A percentile compares a stretch with the other conserved stretches of the same genome.
Conservation (phyloP, 2,888 invertebrate genomes). For the Tetrapedia diversipes region DNA sequence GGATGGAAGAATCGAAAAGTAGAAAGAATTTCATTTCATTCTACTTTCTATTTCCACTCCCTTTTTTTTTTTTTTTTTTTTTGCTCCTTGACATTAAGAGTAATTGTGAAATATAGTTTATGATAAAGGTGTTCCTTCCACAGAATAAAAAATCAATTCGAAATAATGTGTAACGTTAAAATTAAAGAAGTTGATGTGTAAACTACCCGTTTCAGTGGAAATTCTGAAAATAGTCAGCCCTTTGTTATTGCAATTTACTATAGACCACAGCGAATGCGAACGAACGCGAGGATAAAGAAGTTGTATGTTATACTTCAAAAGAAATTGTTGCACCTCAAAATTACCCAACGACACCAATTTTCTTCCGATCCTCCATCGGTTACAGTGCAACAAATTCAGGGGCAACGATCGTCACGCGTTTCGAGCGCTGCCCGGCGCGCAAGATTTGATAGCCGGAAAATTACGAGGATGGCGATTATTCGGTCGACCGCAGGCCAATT, state of each 20-base stretch:
- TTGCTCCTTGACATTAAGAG: no score
- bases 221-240: no score
- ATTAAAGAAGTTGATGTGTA: no score
- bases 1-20: no score
- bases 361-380: not conserved
- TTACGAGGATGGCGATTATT: constrained; percentile 52
- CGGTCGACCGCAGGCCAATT: constrained; percentile 57
- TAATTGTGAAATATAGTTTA: no score
- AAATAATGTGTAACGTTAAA: no score
- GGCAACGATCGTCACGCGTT: constrained; percentile 4
- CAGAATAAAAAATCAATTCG: no score
- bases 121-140: no score
- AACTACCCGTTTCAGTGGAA: no score
- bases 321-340: not conserved
- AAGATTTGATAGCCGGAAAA: constrained; percentile 50
- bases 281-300: not conserved
- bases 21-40: not conserved
- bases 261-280: no score
- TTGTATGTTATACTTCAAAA: not conserved
- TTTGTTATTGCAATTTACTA: no score
- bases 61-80: not conserved
- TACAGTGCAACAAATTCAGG: not conserved
- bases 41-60: no score
- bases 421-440: not conserved
- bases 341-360: not conserved